Evolutionary conservation across 1,140 invertebrate species (phyloP).

Genomic region (Zaprionus camerounensis): DNA sequence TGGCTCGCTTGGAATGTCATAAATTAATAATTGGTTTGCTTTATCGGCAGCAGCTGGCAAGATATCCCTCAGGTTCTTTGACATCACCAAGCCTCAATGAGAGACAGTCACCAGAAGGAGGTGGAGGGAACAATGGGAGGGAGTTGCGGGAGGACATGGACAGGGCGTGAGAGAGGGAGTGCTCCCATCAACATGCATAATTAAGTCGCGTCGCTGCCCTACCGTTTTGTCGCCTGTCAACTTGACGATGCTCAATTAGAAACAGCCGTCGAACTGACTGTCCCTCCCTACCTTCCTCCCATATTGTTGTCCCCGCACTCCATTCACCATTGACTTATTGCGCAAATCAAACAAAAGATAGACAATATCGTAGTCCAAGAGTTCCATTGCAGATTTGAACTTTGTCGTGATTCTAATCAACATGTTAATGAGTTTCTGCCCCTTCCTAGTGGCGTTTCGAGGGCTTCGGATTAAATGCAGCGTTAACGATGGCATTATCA

Average conservation of each 20-base stretch:
- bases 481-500: slow-evolving; percentile 29
- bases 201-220: slow-evolving; percentile 61
- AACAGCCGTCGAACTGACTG: slow-evolving; percentile 37
- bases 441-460: slow-evolving; percentile 19
- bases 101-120: slow-evolving; percentile 25
- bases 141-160: neutral
- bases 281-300: neutral
- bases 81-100: slow-evolving; percentile 26
- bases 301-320: neutral
- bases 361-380: neutral
- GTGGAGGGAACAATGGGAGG: neutral
- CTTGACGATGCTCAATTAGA: slow-evolving; percentile 69
- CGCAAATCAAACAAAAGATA: slow-evolving; percentile 73
- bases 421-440: slow-evolving; percentile 61
- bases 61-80: slow-evolving; percentile 42
- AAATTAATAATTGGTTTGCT: slow-evolving; percentile 72
- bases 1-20: slow-evolving; percentile 32
- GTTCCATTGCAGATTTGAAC: slow-evolving; percentile 42
- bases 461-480: slow-evolving; percentile 44
- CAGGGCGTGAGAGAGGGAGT: slow-evolving; percentile 6
- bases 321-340: slow-evolving; percentile 65
- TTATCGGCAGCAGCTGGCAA: slow-evolving; percentile 60
- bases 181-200: slow-evolving; percentile 61
- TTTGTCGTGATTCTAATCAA: slow-evolving; percentile 56
- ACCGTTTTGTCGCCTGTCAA: slow-evolving; percentile 67